Evolutionary conservation across 2,888 invertebrate species (phyloP).

Genomic region (Lymantria dispar): DNA sequence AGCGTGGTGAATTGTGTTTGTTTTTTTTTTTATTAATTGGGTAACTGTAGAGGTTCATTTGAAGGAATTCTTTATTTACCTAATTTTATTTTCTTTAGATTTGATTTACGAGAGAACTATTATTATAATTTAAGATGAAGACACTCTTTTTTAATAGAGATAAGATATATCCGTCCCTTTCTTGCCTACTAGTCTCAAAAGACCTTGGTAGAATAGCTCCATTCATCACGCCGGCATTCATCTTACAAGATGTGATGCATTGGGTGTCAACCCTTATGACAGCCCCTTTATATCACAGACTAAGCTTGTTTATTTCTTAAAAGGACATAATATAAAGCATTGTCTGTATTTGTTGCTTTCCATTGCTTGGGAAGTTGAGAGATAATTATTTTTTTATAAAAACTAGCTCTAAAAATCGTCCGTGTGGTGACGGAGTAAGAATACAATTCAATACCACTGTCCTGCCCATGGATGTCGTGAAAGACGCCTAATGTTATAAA

Average conservation of each 20-base stretch:
- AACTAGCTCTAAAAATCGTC: not conserved
- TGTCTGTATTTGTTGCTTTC: not conserved
- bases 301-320: constrained; percentile 9
- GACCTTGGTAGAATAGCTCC: not conserved
- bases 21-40: too few species aligned
- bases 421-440: not conserved
- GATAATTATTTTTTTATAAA: not conserved
- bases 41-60: too few species aligned
- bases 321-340: not conserved
- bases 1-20: too few species aligned
- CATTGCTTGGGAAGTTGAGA: not conserved
- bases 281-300: constrained; percentile 6
- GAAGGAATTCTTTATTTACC: too few species aligned
- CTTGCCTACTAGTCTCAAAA: constrained; percentile 1
- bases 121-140: too few species aligned
- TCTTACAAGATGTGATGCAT: constrained; percentile 11
- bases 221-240: constrained; percentile 12
- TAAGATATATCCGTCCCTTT: not conserved
- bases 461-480: too few species aligned
- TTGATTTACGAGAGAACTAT: too few species aligned
- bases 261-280: constrained; percentile 13
- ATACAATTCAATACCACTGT: not conserved
- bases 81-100: too few species aligned
- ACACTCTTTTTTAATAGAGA: too few species aligned
- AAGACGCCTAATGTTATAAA: too few species aligned